Evolutionary conservation across 2,888 invertebrate species (phyloP).

Genomic region (Lithophane socia): DNA sequence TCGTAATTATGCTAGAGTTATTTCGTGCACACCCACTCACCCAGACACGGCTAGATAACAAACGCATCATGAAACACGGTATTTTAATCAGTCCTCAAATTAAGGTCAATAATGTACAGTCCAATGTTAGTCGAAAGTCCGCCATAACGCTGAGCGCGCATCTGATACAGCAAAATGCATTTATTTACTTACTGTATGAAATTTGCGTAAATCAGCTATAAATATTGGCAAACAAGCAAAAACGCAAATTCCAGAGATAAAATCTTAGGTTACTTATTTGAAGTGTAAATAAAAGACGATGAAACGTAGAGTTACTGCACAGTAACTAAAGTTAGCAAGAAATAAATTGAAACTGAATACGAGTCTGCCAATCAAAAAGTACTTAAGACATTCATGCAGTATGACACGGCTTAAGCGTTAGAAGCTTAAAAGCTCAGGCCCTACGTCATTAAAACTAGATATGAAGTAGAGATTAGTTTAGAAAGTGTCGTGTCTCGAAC

Average conservation of each 20-base stretch:
- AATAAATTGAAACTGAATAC: constrained; percentile 41
- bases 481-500: constrained; percentile 86
- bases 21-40: constrained; percentile 85
- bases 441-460: constrained; percentile 81
- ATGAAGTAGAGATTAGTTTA: constrained; percentile 81
- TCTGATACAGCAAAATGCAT: constrained; percentile 49
- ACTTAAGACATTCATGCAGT: constrained; percentile 53
- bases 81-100: constrained; percentile 82
- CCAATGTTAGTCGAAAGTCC: constrained; percentile 63
- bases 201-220: constrained; percentile 60
- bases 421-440: constrained; percentile 71
- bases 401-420: constrained; percentile 57
- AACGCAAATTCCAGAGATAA: constrained; percentile 34
- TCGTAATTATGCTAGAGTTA: constrained; percentile 86
- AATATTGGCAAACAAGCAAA: constrained; percentile 62
- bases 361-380: constrained; percentile 52
- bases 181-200: constrained; percentile 53
- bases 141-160: constrained; percentile 53
- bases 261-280: constrained; percentile 50
- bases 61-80: constrained; percentile 78
- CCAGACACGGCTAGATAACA: constrained; percentile 74
- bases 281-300: constrained; percentile 47
- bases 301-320: constrained; percentile 31
- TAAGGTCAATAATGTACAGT: constrained; percentile 78
- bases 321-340: constrained; percentile 19